These are phyloP conservation scores for Rhinolophus sinicus DNA, from an alignment of 2,113 vertebrate species.

Conservation along the genomic window DNA sequence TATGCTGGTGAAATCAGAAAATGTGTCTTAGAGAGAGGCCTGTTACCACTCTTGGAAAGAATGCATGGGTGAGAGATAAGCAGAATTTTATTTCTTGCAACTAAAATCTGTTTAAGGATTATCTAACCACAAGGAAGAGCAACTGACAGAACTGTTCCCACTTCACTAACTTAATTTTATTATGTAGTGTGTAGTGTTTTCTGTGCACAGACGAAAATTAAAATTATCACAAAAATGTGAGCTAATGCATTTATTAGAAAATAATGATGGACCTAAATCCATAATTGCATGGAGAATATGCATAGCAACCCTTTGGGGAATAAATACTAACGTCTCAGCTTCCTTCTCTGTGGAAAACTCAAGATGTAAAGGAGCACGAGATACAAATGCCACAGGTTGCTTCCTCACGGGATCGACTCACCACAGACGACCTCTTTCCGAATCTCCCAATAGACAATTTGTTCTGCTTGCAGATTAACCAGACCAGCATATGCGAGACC, in stretches of 20 bases:
- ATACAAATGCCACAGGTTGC: neutral
- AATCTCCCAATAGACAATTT: rapidly evolving
- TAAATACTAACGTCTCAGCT: neutral
- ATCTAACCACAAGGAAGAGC: neutral
- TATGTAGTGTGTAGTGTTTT: neutral
- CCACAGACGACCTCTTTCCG: rapidly evolving
- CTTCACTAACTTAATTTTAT: neutral
- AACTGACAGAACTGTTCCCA: rapidly evolving
- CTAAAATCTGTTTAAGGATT: neutral
- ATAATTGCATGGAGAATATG: neutral
- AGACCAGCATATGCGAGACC: rapidly evolving
- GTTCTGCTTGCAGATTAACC: neutral
- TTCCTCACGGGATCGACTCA: neutral
- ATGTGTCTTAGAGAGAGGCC: neutral
- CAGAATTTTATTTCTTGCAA: neutral
- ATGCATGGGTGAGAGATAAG: neutral
- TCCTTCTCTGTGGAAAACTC: neutral
- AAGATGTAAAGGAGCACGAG: neutral
- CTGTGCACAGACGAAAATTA: neutral
- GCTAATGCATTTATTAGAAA: neutral
- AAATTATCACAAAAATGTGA: neutral
- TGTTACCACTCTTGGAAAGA: neutral
- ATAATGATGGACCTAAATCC: neutral
- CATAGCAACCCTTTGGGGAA: neutral
- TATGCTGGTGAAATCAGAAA: rapidly evolving